phyloP scores from a whole-genome alignment of 1,140 invertebrate species.

The Psix sp. region DNA sequence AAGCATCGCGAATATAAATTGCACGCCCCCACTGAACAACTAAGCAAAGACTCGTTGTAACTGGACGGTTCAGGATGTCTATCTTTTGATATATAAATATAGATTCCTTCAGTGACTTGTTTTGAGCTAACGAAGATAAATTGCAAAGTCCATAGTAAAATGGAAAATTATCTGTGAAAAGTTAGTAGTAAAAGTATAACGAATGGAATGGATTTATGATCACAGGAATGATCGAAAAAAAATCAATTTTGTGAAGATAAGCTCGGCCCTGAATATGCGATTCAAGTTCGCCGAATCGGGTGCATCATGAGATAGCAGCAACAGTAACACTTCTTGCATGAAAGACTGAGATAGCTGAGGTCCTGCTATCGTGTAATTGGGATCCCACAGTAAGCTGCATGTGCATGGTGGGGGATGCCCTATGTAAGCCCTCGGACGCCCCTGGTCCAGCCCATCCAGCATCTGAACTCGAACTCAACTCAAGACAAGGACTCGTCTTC shows the following conservation, averaged over 20 bases:
- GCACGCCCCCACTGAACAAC: slow-evolving; percentile 5
- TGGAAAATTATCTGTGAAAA: not conserved
- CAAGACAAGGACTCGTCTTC: slow-evolving; percentile 67
- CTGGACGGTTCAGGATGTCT: slow-evolving; percentile 17
- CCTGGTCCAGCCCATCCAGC: slow-evolving; percentile 76
- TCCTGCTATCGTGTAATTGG: slow-evolving; percentile 75
- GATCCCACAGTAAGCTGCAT: slow-evolving; percentile 70
- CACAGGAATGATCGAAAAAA: not conserved
- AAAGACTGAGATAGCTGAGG: slow-evolving; percentile 64
- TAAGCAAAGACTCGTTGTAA: slow-evolving; percentile 19
- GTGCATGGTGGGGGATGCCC: slow-evolving; percentile 72
- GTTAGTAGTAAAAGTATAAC: not conserved
- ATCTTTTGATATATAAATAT: slow-evolving; percentile 9
- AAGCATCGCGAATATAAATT: slow-evolving; percentile 57
- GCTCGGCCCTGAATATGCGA: slow-evolving; percentile 37
- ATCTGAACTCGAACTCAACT: slow-evolving; percentile 67
- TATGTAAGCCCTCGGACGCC: slow-evolving; percentile 77
- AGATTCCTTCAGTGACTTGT: not conserved
- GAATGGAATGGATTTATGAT: not conserved
- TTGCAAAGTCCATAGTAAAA: slow-evolving; percentile 1
- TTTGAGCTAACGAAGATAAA: not conserved
- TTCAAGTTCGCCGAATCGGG: slow-evolving; percentile 42
- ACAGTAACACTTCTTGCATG: slow-evolving; percentile 69
- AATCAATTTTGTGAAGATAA: slow-evolving; percentile 14
- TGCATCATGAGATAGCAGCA: slow-evolving; percentile 51